Evolutionary conservation across 2,797 vertebrate species (phyloP).

Genomic region (Poeciliopsis turneri): DNA sequence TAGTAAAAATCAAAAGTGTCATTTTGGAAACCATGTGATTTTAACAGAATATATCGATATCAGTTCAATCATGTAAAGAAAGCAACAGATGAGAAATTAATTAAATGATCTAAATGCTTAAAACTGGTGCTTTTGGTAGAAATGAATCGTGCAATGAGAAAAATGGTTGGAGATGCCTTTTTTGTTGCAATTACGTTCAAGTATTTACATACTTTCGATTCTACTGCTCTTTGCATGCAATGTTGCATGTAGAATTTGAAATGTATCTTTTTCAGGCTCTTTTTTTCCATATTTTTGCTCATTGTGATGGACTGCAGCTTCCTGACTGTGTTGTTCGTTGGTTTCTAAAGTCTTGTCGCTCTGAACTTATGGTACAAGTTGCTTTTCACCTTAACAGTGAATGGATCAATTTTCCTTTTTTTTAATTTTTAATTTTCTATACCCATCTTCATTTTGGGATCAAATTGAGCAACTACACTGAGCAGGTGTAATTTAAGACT

Average conservation of each 20-base stretch:
- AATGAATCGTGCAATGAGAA: neutral
- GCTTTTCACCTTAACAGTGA: neutral
- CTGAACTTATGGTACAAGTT: neutral
- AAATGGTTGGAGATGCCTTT: neutral
- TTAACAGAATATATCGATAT: neutral
- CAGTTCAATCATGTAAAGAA: neutral
- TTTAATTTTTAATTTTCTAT: neutral
- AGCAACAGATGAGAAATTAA: neutral
- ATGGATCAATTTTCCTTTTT: neutral
- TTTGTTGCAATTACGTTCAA: neutral
- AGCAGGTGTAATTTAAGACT: neutral
- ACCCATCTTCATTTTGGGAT: neutral
- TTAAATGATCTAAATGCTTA: neutral
- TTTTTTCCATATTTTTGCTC: neutral
- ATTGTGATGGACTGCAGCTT: no score
- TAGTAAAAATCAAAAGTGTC: neutral
- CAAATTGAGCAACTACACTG: neutral
- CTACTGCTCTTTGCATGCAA: neutral
- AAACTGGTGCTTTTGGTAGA: neutral
- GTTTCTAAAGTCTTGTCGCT: neutral
- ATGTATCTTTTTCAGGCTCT: neutral
- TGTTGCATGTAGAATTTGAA: neutral
- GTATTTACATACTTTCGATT: neutral
- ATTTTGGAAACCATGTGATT: neutral
- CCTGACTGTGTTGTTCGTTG: neutral